These are phyloP conservation scores for Ciconia stormi DNA, from an alignment of 2,113 vertebrate genomes.

Conservation along the genomic window DNA sequence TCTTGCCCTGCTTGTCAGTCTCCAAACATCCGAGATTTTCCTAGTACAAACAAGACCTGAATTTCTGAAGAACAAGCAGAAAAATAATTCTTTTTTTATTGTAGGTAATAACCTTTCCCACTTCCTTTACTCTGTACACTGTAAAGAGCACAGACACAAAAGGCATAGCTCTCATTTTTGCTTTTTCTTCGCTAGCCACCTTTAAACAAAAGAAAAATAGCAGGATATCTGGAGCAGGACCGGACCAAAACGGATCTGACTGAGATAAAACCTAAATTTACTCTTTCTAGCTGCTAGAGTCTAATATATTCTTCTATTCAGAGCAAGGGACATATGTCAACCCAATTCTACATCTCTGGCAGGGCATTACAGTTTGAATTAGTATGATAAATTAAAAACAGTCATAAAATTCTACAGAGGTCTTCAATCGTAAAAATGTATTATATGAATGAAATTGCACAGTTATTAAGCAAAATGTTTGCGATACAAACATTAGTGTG, in stretches of 20 bases:
- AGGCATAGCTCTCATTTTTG: background rate
- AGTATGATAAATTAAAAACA: slow-evolving; percentile 67
- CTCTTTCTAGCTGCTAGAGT: background rate
- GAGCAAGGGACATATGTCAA: slow-evolving; percentile 52
- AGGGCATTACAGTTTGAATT: slow-evolving; percentile 64
- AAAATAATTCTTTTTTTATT: background rate
- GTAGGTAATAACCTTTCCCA: background rate
- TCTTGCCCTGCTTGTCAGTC: background rate
- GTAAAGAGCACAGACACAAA: background rate
- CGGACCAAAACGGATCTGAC: background rate
- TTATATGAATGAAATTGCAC: background rate
- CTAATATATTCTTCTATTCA: slow-evolving; percentile 35
- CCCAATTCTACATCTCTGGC: slow-evolving; percentile 49
- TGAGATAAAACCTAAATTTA: slow-evolving; percentile 37
- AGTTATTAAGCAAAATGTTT: background rate
- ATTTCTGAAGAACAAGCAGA: background rate
- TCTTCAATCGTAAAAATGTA: slow-evolving; percentile 41
- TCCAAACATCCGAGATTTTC: background rate
- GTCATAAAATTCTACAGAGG: slow-evolving; percentile 45
- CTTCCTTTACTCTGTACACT: background rate
- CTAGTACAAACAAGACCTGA: background rate
- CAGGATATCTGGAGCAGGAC: background rate
- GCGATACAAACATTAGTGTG: background rate
- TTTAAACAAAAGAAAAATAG: slow-evolving; percentile 50
- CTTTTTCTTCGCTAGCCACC: background rate